Conservation (phyloP, 2,113 vertebrate genomes). For the Sminthopsis crassicaudata region DNA sequence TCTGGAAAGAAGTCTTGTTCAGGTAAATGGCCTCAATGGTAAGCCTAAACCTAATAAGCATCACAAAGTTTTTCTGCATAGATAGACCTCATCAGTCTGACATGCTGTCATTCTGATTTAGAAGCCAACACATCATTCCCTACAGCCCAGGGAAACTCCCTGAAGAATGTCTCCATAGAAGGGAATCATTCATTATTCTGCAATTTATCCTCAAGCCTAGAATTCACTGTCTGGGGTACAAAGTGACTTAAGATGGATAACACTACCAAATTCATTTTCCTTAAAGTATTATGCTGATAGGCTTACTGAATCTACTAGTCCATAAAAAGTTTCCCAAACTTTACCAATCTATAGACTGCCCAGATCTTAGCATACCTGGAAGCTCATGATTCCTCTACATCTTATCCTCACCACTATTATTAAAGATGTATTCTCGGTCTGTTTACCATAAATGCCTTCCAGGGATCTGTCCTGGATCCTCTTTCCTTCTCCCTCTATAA, state of each 20-base stretch:
- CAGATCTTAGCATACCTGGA: neutral
- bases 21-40: neutral
- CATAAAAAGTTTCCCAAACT: neutral
- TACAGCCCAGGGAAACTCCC: constrained; percentile 51
- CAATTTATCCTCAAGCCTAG: neutral
- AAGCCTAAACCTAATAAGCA: constrained; percentile 83
- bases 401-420: neutral
- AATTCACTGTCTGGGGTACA: neutral
- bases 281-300: neutral
- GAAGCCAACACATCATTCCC: constrained; percentile 72
- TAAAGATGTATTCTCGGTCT: neutral
- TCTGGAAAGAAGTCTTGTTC: neutral
- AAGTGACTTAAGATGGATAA: neutral
- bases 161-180: neutral
- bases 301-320: neutral
- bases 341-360: neutral
- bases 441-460: neutral
- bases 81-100: constrained; percentile 76
- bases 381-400: neutral
- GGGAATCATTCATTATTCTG: neutral
- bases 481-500: neutral
- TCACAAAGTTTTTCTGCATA: constrained; percentile 77
- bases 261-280: neutral
- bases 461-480: neutral
- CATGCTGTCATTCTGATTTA: constrained; percentile 84